Percentiles rank a stretch among this genome's conserved stretches.
Conservation (phyloP, 2,797 vertebrate species). For the Acrocephalus scirpaceus region DNA sequence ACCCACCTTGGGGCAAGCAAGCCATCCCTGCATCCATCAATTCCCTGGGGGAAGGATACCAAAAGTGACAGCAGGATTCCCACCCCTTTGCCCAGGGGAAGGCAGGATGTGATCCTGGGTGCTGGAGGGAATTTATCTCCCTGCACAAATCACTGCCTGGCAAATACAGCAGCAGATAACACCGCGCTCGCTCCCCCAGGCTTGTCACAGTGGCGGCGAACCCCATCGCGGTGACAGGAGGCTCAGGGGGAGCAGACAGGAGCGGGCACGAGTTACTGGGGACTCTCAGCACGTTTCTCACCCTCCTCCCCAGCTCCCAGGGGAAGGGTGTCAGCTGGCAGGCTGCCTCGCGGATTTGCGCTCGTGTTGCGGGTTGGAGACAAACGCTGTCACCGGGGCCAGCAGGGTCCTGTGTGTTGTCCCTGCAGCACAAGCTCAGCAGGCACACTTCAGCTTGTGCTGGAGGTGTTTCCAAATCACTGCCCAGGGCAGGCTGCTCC, state of each 20-base stretch:
- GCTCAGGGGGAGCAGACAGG: background rate
- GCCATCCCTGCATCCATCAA: accelerated
- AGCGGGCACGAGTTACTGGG: accelerated
- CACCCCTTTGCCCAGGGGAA: background rate
- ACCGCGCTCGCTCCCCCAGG: accelerated
- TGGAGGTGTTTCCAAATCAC: background rate
- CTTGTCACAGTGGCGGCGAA: accelerated
- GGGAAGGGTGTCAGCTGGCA: background rate
- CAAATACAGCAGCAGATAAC: background rate
- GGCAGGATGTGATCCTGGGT: background rate
- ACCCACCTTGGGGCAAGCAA: background rate
- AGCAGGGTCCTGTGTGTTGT: background rate
- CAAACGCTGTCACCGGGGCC: background rate
- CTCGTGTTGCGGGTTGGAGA: background rate
- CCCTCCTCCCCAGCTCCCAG: background rate
- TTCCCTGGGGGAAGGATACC: accelerated
- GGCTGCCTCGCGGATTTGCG: background rate
- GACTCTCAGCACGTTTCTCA: background rate
- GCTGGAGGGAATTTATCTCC: background rate
- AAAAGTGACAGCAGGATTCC: background rate
- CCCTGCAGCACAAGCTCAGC: background rate
- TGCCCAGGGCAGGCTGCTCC: background rate
- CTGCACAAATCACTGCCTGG: background rate
- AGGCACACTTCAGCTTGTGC: background rate
- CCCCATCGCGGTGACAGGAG: accelerated